phyloP scores from a whole-genome alignment of 2,113 vertebrate genomes.

The Riparia riparia region DNA sequence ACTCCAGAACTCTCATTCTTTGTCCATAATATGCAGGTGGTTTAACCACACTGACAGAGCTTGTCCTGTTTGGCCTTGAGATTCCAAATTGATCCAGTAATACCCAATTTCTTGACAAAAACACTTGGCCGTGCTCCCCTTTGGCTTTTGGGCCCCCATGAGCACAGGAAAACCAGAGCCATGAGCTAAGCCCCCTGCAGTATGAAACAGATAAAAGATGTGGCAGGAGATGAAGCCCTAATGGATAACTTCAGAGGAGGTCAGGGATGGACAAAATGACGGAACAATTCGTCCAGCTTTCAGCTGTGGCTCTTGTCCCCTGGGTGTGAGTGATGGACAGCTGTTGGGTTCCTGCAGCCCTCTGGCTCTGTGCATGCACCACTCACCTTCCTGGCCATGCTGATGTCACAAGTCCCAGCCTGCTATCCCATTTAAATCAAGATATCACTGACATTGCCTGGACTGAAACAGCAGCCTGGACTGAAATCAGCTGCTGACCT shows the following conservation, averaged over 20 bases:
- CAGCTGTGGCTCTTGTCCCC: not conserved
- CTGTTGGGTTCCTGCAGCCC: not conserved
- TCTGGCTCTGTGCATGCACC: not conserved
- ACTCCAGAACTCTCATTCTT: not conserved
- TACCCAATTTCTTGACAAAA: not conserved
- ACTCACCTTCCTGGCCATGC: not conserved
- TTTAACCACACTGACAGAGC: not conserved
- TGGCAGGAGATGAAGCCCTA: not conserved
- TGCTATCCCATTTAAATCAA: not conserved
- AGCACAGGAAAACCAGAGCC: not conserved
- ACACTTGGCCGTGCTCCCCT: accelerated
- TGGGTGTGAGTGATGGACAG: not conserved
- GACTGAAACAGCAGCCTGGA: not conserved
- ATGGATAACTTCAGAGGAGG: not conserved
- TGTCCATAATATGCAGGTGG: not conserved
- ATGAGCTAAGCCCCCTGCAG: accelerated
- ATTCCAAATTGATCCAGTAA: not conserved
- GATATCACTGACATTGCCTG: not conserved
- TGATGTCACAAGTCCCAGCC: not conserved
- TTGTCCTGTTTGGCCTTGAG: not conserved
- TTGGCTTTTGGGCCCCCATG: not conserved
- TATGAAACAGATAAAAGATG: not conserved
- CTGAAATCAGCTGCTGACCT: not conserved
- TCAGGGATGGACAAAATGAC: not conserved
- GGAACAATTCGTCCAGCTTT: not conserved